Base-by-base conservation (phyloP, 2,113 vertebrate species). In the Anolis carolinensis region DNA sequence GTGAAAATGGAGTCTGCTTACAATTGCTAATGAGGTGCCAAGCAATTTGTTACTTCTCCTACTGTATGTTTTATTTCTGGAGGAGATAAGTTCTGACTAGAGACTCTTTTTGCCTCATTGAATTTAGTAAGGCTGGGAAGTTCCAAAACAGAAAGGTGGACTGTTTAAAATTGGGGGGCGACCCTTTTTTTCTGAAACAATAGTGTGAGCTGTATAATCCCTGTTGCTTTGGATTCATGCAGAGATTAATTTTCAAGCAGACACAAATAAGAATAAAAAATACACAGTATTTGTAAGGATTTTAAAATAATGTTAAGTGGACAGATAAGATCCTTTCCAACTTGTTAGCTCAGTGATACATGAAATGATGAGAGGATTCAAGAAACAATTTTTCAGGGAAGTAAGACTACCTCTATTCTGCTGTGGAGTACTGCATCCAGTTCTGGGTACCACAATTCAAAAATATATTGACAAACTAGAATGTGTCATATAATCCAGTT, bases 41-140 rank as follows among this genome's bases (percentile, higher is more conserved):
- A 80, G 62, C 88, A 91, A 91, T 83, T 89, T 89, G 75, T 91
- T 93, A 87, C 89, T 90, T 88, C 74, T 94, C 90, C 92, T 93
- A 83, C 87, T 50, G 50, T 67, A 62, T 72, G 14, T 92, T 92
- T 92, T 88, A 90, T 90, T 92, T 92, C 1, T 8, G 75, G 80
- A 89, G 81, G 87, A 90, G 92, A 81, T 91, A 90, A 82, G 84
- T 91, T 93, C 89, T 89, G 83, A 91, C 90, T 81, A 84, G 87
- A 89, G 78, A 77, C 83, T 68, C 72, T 79, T 88, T 88, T 90
- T 34, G 73, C 68, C 82, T 81, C 83, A 89, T 90, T 90, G 87
- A 92, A 83, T 82, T 88, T 63, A 81, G 84, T n/a, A 67, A 81
- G 34, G 82, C 85, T 88, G 70, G 18, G 75, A 84, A 77, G 44